These are phyloP conservation scores for Rhincodon typus DNA, from an alignment of 2,797 vertebrate species.

Conservation along the genomic window DNA sequence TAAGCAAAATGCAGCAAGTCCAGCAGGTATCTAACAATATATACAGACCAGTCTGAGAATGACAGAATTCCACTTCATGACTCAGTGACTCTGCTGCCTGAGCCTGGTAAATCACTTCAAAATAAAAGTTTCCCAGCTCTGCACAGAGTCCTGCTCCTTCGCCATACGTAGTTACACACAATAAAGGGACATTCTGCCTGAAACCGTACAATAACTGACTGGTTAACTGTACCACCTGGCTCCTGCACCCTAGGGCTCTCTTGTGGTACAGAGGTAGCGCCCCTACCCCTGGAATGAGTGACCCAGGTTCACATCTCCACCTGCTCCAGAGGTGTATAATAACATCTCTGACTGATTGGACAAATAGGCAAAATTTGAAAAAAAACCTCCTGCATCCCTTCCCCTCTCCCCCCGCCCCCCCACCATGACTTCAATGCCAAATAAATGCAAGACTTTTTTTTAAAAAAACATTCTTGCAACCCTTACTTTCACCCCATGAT, in stretches of 20 bases:
- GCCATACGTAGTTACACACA: neutral
- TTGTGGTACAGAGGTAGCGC: too few species aligned
- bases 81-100: slow-evolving; percentile 47
- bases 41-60: slow-evolving; percentile 64
- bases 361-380: too few species aligned
- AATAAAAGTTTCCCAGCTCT: slow-evolving; percentile 64
- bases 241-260: too few species aligned
- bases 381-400: too few species aligned
- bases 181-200: neutral
- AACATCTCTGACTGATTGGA: too few species aligned
- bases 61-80: slow-evolving; percentile 55
- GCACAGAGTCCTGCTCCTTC: slow-evolving; percentile 2
- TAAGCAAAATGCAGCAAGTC: slow-evolving; percentile 51
- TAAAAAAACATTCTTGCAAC: too few species aligned
- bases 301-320: too few species aligned
- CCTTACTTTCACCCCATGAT: too few species aligned
- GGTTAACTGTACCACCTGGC: neutral
- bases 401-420: neutral
- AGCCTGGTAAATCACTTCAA: slow-evolving; percentile 56
- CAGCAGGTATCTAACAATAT: slow-evolving; percentile 65
- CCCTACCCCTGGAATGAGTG: too few species aligned
- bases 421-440: neutral
- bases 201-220: neutral
- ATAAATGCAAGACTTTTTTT: too few species aligned
- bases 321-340: too few species aligned